These are phyloP conservation scores for Tamandua tetradactyla DNA, from an alignment of 2,797 vertebrate species.

Conservation along the genomic window DNA sequence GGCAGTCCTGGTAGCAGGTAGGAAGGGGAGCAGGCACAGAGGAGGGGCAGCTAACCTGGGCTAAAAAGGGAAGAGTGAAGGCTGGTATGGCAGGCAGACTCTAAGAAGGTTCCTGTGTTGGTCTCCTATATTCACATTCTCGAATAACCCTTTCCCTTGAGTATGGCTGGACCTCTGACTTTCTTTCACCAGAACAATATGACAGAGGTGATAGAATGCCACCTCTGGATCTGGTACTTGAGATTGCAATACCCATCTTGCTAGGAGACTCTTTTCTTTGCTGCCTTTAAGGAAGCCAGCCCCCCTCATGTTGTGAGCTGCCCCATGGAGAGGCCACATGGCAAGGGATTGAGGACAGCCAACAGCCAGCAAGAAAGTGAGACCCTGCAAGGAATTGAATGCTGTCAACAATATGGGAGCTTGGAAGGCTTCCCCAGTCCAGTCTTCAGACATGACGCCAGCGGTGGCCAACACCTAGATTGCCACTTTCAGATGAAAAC, in stretches of 20 bases:
- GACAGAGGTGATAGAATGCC: background rate
- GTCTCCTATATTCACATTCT: background rate
- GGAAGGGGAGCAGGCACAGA: background rate
- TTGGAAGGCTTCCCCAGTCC: background rate
- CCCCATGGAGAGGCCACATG: background rate
- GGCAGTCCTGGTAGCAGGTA: too few relatives aligned
- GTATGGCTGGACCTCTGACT: background rate
- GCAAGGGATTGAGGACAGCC: background rate
- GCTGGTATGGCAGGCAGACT: background rate
- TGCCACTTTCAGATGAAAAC: background rate
- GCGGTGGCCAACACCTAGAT: background rate
- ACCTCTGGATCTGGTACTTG: background rate
- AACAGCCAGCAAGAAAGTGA: background rate
- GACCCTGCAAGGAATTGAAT: background rate
- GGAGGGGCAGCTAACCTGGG: background rate
- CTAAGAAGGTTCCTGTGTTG: background rate
- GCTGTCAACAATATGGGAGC: background rate
- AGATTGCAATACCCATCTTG: background rate
- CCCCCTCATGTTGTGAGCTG: too few relatives aligned
- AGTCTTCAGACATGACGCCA: background rate
- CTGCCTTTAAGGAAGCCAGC: background rate
- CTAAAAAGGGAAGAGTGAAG: background rate
- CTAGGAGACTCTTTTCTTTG: background rate
- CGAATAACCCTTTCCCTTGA: background rate
- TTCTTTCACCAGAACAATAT: background rate